These are phyloP conservation scores for Eupithecia subumbrata DNA, from an alignment of 2,888 invertebrate species.

Conservation along the genomic window DNA sequence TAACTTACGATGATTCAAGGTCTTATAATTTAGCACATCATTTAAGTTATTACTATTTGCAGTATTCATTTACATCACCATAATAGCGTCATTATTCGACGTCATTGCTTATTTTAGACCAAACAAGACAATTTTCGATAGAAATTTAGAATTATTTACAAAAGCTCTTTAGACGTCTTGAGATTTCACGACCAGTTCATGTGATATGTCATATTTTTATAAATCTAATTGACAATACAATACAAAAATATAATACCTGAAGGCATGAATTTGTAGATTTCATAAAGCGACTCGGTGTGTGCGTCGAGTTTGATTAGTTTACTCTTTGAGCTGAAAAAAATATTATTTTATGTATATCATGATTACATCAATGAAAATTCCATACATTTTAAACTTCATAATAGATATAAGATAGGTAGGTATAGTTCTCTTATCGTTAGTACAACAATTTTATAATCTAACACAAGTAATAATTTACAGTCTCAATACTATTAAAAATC, in stretches of 20 bases:
- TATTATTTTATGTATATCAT: not conserved
- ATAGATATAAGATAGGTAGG: not conserved
- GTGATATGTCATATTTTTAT: slow-evolving; percentile 61
- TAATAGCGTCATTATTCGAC: not conserved
- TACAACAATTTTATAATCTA: not conserved
- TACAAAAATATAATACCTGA: slow-evolving; percentile 60
- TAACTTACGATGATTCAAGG: slow-evolving; percentile 15
- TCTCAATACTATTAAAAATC: not conserved
- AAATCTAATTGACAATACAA: slow-evolving; percentile 61
- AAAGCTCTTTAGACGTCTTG: slow-evolving; percentile 50
- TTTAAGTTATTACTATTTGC: not conserved
- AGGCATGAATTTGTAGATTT: slow-evolving; percentile 34
- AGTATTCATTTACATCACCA: not conserved
- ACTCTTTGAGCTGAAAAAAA: slow-evolving; percentile 28
- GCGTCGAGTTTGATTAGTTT: slow-evolving; percentile 24
- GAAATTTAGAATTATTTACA: slow-evolving; percentile 51
- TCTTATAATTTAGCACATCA: slow-evolving; percentile 20
- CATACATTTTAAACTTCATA: not conserved
- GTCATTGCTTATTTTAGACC: slow-evolving; percentile 9
- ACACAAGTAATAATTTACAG: not conserved
- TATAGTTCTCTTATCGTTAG: not conserved
- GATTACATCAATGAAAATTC: not conserved
- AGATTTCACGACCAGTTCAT: slow-evolving; percentile 40
- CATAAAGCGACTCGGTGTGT: slow-evolving; percentile 29
- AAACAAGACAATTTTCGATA: slow-evolving; percentile 1